These are phyloP conservation scores for Ophioninae sp. DNA, from an alignment of 2,888 invertebrate genomes.

Conservation along the genomic window DNA sequence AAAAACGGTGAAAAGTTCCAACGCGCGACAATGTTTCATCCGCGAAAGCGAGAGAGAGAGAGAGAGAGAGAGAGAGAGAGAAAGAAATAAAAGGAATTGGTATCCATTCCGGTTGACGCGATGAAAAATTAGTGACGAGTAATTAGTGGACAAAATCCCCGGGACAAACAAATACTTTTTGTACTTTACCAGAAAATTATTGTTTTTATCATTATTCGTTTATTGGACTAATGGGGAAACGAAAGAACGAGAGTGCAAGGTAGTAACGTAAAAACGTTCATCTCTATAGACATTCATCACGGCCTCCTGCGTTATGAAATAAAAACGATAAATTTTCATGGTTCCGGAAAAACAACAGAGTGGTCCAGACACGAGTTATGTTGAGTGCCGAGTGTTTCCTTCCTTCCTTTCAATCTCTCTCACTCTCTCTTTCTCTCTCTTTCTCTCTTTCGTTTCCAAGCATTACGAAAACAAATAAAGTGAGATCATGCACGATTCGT, in stretches of 20 bases:
- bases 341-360: constrained; percentile 51
- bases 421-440: constrained; percentile 5
- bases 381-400: background rate
- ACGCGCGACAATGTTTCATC: background rate
- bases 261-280: no score
- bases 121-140: constrained; percentile 2
- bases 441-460: no score
- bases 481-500: constrained; percentile 43
- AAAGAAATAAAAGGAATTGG: constrained; percentile 4
- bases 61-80: no score
- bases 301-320: background rate
- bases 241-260: no score
- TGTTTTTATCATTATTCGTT: background rate
- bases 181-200: background rate
- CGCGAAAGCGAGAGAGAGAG: no score
- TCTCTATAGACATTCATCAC: no score
- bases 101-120: background rate
- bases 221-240: background rate
- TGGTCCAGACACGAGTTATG: constrained; percentile 22
- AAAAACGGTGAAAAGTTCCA: background rate
- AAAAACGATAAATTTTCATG: constrained; percentile 28
- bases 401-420: background rate
- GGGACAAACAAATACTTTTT: background rate
- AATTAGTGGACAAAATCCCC: constrained; percentile 10
- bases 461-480: constrained; percentile 50